Percentiles rank a stretch among this genome's conserved stretches.
phyloP scores from a whole-genome alignment of 1,140 invertebrate genomes.

The Episyrphus balteatus region DNA sequence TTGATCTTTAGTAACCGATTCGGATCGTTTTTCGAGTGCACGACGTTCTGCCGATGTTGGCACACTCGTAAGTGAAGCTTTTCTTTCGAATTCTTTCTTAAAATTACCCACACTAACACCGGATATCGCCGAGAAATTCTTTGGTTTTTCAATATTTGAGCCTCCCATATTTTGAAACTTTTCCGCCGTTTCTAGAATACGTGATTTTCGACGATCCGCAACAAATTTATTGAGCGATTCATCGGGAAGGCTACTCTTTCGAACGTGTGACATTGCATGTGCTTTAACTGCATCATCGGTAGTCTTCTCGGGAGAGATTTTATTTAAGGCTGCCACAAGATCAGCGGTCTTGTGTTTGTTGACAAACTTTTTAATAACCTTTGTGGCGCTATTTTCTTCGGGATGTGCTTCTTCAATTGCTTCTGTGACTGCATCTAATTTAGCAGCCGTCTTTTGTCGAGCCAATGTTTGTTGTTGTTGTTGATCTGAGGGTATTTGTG shows the following conservation, averaged over 20 bases:
- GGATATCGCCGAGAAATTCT: slow-evolving; percentile 64
- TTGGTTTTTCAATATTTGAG: slow-evolving; percentile 48
- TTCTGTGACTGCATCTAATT: slow-evolving; percentile 26
- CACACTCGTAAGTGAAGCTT: slow-evolving; percentile 51
- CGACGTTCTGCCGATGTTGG: slow-evolving; percentile 24
- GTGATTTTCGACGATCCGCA: slow-evolving; percentile 46
- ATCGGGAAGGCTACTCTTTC: slow-evolving; percentile 35
- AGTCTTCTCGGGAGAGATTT: slow-evolving; percentile 17
- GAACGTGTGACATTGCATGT: slow-evolving; percentile 16
- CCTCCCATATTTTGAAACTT: slow-evolving; percentile 53
- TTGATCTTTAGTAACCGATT: slow-evolving; percentile 27
- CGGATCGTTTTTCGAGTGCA: slow-evolving; percentile 24
- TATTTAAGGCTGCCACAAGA: slow-evolving; percentile 27
- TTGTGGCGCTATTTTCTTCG: slow-evolving; percentile 28
- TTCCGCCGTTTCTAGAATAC: slow-evolving; percentile 59
- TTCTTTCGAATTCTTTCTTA: slow-evolving; percentile 70
- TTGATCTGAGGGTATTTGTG: not conserved
- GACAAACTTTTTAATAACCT: slow-evolving; percentile 34
- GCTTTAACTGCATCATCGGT: not conserved
- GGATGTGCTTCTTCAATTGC: slow-evolving; percentile 11
- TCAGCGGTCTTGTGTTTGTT: slow-evolving; percentile 34
- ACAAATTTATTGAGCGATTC: slow-evolving; percentile 34
- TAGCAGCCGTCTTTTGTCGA: slow-evolving; percentile 16
- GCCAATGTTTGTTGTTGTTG: slow-evolving; percentile 9
- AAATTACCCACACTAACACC: slow-evolving; percentile 72